Conservation (phyloP, 2,888 invertebrate species). For the Penaeus monodon region DNA sequence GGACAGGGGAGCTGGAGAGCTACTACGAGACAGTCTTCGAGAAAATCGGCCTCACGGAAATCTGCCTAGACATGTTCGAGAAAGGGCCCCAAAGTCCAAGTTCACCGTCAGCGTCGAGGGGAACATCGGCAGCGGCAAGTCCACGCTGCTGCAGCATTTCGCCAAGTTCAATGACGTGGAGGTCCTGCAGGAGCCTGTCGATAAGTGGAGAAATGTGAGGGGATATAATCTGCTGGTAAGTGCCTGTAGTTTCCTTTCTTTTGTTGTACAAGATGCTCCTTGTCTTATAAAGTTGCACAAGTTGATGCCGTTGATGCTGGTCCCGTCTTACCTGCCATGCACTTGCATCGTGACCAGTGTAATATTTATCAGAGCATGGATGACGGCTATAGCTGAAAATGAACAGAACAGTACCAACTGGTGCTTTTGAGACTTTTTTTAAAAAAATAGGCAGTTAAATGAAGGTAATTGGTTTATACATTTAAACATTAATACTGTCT, state of each 20-base stretch:
- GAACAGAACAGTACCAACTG: too few relatives aligned
- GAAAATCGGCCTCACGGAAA: conserved; percentile 23
- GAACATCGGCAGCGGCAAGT: conserved; percentile 91
- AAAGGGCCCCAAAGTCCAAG: conserved; percentile 43
- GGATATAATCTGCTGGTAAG: conserved; percentile 82
- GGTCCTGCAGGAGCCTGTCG: conserved; percentile 79
- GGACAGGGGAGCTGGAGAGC: too few relatives aligned
- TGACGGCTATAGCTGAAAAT: too few relatives aligned
- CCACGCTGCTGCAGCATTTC: conserved; percentile 87
- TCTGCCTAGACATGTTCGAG: not conserved
- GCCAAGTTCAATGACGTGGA: conserved; percentile 78
- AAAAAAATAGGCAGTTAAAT: too few relatives aligned
- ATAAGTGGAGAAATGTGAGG: conserved; percentile 84
- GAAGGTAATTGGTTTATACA: too few relatives aligned
- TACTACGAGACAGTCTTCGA: too few relatives aligned
- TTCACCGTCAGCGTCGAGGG: conserved; percentile 88
- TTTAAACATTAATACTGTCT: too few relatives aligned
- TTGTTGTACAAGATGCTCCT: not conserved
- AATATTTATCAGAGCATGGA: too few relatives aligned
- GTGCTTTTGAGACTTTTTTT: too few relatives aligned
- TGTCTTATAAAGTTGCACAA: not conserved
- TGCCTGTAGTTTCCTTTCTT: not conserved
- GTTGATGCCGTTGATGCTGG: too few relatives aligned
- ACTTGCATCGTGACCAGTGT: too few relatives aligned
- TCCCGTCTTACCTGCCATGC: too few relatives aligned